Evolutionary conservation across 2,113 vertebrate genomes (phyloP).

Genomic region (Phainopepla nitens): DNA sequence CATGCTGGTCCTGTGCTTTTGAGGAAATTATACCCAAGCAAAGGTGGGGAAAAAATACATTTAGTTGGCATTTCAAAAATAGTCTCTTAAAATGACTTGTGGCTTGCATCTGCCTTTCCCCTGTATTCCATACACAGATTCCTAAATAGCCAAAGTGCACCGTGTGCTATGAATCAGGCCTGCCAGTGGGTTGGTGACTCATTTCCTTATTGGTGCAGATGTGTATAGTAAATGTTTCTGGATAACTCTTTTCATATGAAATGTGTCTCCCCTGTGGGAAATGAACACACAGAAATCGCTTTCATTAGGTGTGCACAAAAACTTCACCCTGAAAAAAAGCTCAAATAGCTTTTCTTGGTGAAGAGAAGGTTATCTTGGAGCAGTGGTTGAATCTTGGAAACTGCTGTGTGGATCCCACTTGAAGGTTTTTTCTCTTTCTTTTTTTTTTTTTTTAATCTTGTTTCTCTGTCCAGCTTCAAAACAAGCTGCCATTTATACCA

Average conservation of each 20-base stretch:
- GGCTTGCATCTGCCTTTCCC: background rate
- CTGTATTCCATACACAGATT: background rate
- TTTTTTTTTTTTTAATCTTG: background rate
- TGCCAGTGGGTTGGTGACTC: constrained; percentile 10
- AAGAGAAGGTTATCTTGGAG: background rate
- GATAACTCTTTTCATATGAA: background rate
- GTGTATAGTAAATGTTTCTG: constrained; percentile 22
- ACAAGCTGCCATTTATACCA: background rate
- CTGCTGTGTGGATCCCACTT: background rate
- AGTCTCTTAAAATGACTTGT: background rate
- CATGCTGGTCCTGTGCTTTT: background rate
- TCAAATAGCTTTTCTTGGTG: background rate
- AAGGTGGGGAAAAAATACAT: background rate
- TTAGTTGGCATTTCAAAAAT: background rate
- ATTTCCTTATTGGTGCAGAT: constrained; percentile 49
- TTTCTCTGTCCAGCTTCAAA: background rate
- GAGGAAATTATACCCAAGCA: background rate
- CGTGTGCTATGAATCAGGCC: background rate
- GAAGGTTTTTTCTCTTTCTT: accelerated
- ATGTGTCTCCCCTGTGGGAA: background rate
- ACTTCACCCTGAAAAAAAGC: background rate
- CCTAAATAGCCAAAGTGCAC: accelerated
- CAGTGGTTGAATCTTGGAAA: background rate
- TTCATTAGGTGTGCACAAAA: background rate
- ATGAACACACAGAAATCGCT: background rate